phyloP scores from a whole-genome alignment of 2,888 invertebrate genomes.

The Apamea sordens region DNA sequence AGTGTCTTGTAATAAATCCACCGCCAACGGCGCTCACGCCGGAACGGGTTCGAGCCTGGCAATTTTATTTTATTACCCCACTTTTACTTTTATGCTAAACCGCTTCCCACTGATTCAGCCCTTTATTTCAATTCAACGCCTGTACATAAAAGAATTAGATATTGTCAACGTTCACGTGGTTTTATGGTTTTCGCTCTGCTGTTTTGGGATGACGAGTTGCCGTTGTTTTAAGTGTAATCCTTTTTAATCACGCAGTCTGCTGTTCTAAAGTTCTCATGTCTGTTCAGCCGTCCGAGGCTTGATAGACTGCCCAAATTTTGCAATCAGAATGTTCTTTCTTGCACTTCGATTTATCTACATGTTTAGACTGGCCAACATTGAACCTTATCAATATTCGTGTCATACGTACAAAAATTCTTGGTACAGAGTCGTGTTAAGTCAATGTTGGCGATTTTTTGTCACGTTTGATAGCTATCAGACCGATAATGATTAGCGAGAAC shows the following conservation, averaged over 20 bases:
- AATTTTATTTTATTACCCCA: conserved; percentile 84
- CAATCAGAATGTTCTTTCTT: conserved; percentile 18
- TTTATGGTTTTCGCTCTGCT: conserved; percentile 25
- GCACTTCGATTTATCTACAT: conserved; percentile 47
- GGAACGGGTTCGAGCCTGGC: conserved; percentile 77
- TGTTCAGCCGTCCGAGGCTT: neutral
- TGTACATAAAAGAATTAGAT: conserved; percentile 13
- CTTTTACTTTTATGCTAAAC: conserved; percentile 83
- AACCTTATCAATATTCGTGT: conserved; percentile 77
- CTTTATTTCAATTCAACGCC: conserved; percentile 47
- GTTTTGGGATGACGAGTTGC: neutral
- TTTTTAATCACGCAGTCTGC: neutral
- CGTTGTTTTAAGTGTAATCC: neutral
- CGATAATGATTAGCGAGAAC: conserved; percentile 70
- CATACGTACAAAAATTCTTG: conserved; percentile 69
- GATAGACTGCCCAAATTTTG: conserved; percentile 26
- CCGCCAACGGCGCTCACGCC: conserved; percentile 69
- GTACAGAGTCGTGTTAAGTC: conserved; percentile 70
- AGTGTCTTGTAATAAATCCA: conserved; percentile 78
- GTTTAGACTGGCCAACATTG: conserved; percentile 56
- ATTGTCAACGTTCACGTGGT: conserved; percentile 6
- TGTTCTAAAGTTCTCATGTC: neutral
- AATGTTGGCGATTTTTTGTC: conserved; percentile 74
- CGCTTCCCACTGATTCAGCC: conserved; percentile 63
- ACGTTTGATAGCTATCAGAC: conserved; percentile 72